Evolutionary conservation across 2,888 invertebrate genomes (phyloP).

Genomic region (Rhaphigaster nebulosa): DNA sequence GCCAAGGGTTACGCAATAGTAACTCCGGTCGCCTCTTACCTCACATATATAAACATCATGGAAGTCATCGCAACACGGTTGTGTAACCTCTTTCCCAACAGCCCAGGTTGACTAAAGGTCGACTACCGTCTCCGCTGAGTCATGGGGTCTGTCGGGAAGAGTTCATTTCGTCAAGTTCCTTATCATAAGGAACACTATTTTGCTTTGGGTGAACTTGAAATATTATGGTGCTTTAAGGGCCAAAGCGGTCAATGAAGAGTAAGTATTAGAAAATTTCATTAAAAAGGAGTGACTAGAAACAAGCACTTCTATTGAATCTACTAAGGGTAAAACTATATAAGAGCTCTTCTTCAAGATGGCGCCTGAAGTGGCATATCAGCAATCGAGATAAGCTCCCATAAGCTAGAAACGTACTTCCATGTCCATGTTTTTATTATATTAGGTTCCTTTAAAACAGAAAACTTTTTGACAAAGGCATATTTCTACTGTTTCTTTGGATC

Average conservation of each 20-base stretch:
- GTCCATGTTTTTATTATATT: no score
- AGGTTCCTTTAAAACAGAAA: no score
- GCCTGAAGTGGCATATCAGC: no score
- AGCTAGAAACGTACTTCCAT: no score
- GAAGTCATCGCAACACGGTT: neutral
- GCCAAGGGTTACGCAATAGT: neutral
- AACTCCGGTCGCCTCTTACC: conserved; percentile 5
- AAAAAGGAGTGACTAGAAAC: neutral
- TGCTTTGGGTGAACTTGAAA: neutral
- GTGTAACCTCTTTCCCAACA: conserved; percentile 32
- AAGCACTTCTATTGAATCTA: no score
- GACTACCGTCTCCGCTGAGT: neutral
- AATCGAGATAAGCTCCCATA: no score
- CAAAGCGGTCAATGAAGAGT: neutral
- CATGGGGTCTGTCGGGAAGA: neutral
- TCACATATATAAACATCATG: conserved; percentile 44
- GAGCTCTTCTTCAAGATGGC: no score
- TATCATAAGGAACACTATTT: neutral
- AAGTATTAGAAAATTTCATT: neutral
- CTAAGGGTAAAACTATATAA: no score
- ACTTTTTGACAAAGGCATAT: no score
- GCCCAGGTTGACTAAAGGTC: neutral
- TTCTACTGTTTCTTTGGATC: no score
- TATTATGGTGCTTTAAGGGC: neutral
- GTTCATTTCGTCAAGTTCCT: neutral